Evolutionary conservation across 2,797 vertebrate species (phyloP).

Genomic region (Heteromormyrus szaboi): DNA sequence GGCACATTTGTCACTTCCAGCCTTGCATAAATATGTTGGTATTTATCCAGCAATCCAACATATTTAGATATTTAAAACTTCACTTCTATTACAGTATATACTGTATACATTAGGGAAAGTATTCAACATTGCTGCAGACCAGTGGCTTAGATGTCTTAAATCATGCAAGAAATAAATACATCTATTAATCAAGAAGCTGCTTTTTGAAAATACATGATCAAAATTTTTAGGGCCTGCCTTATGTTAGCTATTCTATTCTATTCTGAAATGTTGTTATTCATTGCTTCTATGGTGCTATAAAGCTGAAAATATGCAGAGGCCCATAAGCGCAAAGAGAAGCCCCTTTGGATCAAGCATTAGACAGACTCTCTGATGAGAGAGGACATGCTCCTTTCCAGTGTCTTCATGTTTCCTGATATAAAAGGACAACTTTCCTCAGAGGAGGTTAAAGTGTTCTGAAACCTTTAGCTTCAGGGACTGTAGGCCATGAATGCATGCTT

Average conservation of each 20-base stretch:
- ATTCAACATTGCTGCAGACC: background rate
- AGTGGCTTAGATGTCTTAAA: background rate
- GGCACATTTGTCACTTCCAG: background rate
- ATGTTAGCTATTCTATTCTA: background rate
- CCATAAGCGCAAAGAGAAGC: background rate
- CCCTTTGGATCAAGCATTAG: background rate
- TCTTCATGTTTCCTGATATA: background rate
- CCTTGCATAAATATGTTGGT: background rate
- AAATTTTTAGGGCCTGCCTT: background rate
- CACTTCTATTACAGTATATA: background rate
- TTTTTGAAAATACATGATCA: background rate
- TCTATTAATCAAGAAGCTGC: background rate
- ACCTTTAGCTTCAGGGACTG: too few species aligned
- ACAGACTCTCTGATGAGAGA: background rate
- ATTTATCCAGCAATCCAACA: background rate
- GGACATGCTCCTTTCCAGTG: background rate
- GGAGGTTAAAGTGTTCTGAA: background rate
- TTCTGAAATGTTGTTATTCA: background rate
- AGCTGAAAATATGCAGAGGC: background rate
- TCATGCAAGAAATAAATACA: background rate
- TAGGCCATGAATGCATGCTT: background rate
- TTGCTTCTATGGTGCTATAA: background rate
- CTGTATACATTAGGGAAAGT: background rate
- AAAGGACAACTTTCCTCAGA: constrained; percentile 3
- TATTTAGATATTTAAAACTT: background rate